Evolutionary conservation across 2,797 vertebrate species (phyloP).

Genomic region (Dipus sagitta): DNA sequence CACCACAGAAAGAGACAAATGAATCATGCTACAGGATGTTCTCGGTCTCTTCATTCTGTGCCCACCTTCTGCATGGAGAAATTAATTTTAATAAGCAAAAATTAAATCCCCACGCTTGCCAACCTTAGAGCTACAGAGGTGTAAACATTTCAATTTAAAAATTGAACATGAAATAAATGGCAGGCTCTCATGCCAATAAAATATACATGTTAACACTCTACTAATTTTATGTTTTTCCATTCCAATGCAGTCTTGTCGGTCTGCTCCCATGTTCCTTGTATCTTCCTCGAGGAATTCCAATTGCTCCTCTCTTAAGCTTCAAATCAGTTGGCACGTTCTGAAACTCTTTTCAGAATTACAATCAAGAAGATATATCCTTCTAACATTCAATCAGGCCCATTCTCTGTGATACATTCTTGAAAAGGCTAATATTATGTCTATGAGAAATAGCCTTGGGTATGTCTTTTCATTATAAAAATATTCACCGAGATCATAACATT

Average conservation of each 20-base stretch:
- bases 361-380: neutral
- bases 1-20: neutral
- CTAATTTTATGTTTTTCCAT: neutral
- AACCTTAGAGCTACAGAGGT: neutral
- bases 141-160: conserved; percentile 49
- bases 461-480: conserved; percentile 73
- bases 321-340: neutral
- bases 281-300: conserved; percentile 1
- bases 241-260: neutral
- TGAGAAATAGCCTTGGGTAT: conserved; percentile 53
- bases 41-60: neutral
- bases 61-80: neutral
- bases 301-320: neutral
- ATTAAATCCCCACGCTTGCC: neutral
- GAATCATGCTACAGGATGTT: neutral
- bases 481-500: conserved; percentile 61
- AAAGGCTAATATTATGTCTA: conserved; percentile 50
- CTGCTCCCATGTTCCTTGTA: neutral
- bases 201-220: neutral
- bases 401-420: conserved; percentile 50
- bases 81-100: neutral
- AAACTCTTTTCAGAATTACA: neutral
- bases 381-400: conserved; percentile 17
- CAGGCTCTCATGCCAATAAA: neutral
- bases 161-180: conserved; percentile 42